Conservation (phyloP, 2,888 invertebrate species). For the Alviniconcha strummeri region DNA sequence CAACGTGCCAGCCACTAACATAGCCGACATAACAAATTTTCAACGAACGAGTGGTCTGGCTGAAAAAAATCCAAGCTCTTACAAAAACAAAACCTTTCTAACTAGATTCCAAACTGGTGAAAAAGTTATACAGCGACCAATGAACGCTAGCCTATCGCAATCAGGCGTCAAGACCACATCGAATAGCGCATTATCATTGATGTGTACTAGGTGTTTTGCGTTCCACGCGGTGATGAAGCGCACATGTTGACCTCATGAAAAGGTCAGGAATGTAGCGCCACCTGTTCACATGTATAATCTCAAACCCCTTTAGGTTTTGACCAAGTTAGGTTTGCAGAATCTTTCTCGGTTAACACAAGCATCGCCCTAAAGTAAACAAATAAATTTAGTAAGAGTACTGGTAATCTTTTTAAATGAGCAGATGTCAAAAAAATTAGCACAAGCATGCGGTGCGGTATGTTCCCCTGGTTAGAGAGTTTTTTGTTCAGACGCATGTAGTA, state of each 20-base stretch:
- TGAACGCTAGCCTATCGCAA: not conserved
- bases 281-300: slow-evolving; percentile 26
- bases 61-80: not conserved
- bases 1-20: too few relatives aligned
- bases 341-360: too few relatives aligned
- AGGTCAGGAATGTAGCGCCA: slow-evolving; percentile 34
- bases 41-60: not conserved
- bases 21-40: too few relatives aligned
- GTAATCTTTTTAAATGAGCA: too few relatives aligned
- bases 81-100: not conserved
- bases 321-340: too few relatives aligned
- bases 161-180: slow-evolving; percentile 3
- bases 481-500: slow-evolving; percentile 28
- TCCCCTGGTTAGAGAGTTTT: not conserved
- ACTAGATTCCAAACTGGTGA: not conserved
- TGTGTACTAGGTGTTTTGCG: not conserved
- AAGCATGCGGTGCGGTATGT: too few relatives aligned
- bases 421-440: too few relatives aligned
- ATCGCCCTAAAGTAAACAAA: too few relatives aligned
- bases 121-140: not conserved
- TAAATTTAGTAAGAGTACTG: too few relatives aligned
- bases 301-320: not conserved
- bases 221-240: slow-evolving; percentile 1
- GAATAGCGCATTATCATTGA: slow-evolving; percentile 16
- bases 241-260: slow-evolving; percentile 31